Evolutionary conservation across 2,113 vertebrate genomes (phyloP), one percentile per base, ranked within the genome.

Genomic region (Benitochromis conjunctus): DNA sequence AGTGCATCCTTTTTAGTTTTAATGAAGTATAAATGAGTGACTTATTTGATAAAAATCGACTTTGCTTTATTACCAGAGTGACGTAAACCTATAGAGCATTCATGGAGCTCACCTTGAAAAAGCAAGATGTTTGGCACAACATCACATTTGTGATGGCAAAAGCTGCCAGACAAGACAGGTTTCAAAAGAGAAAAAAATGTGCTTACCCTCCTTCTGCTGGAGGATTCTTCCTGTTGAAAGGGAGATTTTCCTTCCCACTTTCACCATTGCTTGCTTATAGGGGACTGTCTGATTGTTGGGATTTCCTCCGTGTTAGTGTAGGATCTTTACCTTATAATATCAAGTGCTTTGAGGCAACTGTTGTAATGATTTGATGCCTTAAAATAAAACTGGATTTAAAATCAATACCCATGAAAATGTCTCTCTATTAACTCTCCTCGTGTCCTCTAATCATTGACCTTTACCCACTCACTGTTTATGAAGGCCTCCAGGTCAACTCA

Each of bases 321-420:
- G 10, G 29, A 16, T 62, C 58, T 62, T 62, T 11, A 62, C 0
- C 0, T 62, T 62, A 62, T 16, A 62, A 36, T 62, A n/a, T 62
- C 36, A 62, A 62, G 31, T 62, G 31, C 0, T 1, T 62, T 36
- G 18, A 62, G 58, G 9, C 18, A 62, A 62, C 58, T 36, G 31
- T n/a, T 62, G 0, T 62, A 62, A 36, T 1, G 0, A 62, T 36
- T 36, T 62, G 58, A n/a, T 0, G 5, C 58, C 31, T 36, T 62
- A 62, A 34, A 62, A 34, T 1, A n/a, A 62, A 62, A 36, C 31
- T 36, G 26, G 31, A 60, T 13, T 60, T 26, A 60, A 62, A 62
- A 62, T 26, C 26, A 26, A 26, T 62, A 0, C 1, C 29, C 29
- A 11, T 19, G 58, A 2, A 62, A 3, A 34, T 34, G 29, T 0